These are phyloP conservation scores for Greenwoodochromis staneri DNA, from an alignment of 2,113 vertebrate genomes.

Conservation along the genomic window DNA sequence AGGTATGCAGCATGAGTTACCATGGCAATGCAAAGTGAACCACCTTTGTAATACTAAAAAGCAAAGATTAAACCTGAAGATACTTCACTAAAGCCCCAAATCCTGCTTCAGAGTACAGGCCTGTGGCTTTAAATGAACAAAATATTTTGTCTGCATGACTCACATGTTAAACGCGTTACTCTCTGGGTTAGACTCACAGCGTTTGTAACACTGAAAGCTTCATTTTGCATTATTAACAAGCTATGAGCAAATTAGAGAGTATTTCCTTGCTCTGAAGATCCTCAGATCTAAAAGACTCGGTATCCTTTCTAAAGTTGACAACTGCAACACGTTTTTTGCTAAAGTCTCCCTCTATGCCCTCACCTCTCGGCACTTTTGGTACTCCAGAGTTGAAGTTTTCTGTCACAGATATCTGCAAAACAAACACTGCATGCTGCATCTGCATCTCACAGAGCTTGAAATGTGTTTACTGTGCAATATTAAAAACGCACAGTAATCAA, in stretches of 20 bases:
- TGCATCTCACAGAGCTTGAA: not conserved
- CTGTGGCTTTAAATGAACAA: not conserved
- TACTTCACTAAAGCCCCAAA: not conserved
- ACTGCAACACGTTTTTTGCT: fast-evolving
- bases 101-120: not conserved
- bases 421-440: not conserved
- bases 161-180: not conserved
- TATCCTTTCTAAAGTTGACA: not conserved
- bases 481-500: not conserved
- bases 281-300: not conserved
- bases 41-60: not conserved
- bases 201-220: not conserved
- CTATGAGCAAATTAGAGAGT: not conserved
- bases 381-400: not conserved
- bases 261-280: not conserved
- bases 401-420: not conserved
- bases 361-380: not conserved
- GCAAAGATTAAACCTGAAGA: not conserved
- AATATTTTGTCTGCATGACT: not conserved
- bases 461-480: not conserved
- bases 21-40: not conserved
- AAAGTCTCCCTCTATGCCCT: not conserved
- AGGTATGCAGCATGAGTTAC: not conserved
- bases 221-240: not conserved
- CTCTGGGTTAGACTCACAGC: not conserved